phyloP scores from a whole-genome alignment of 2,113 vertebrate genomes.

The Spea multiplicata region DNA sequence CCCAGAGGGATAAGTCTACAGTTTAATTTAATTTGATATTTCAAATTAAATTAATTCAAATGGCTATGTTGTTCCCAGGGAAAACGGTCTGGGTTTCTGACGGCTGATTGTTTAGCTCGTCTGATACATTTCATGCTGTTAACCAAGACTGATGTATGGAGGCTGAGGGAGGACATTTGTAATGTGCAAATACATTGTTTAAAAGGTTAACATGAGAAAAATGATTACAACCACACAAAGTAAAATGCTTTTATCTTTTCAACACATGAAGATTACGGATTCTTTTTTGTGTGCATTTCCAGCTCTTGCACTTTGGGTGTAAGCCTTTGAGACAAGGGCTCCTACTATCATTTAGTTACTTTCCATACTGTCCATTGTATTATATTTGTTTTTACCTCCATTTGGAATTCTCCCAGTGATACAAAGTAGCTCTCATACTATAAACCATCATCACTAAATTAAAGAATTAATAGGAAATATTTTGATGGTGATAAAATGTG shows the following conservation, averaged over 20 bases:
- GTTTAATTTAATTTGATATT: constrained; percentile 83
- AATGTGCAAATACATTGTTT: constrained; percentile 24
- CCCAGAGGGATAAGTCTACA: constrained; percentile 79
- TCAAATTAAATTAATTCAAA: constrained; percentile 83
- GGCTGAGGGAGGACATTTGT: constrained; percentile 54
- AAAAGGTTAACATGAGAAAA: constrained; percentile 6
- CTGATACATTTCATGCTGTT: constrained; percentile 70
- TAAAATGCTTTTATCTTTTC: neutral
- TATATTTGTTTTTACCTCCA: no score
- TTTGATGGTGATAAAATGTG: no score
- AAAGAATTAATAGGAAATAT: no score
- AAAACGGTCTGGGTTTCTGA: constrained; percentile 77
- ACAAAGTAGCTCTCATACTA: no score
- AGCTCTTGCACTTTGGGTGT: no score
- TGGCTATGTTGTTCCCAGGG: constrained; percentile 76
- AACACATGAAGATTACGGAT: neutral
- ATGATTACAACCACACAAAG: neutral
- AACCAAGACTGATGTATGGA: constrained; percentile 67
- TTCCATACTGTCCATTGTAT: no score
- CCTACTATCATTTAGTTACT: no score
- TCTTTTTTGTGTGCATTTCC: neutral
- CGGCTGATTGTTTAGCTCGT: constrained; percentile 72
- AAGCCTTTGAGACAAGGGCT: no score
- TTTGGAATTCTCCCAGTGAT: no score
- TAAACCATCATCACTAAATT: no score